Evolutionary conservation across 2,797 vertebrate genomes (phyloP), one percentile per base, ranked within the genome.

Genomic region (Muscicapa comitata): DNA sequence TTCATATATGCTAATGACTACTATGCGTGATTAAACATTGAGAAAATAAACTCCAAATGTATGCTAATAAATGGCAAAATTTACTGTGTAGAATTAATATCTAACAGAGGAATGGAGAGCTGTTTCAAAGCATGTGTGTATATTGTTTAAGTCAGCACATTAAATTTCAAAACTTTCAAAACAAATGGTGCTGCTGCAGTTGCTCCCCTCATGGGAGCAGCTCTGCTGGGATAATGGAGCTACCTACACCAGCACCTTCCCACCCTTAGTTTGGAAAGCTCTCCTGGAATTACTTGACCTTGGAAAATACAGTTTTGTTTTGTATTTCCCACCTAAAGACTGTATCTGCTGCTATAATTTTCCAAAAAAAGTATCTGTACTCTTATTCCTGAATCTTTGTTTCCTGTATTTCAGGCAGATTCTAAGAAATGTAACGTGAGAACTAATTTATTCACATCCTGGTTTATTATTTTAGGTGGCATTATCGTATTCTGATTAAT

Each of bases 1-100:
- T 86, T 96, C 93, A n/a, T 90, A 78, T 95, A 96, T 96, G 96
- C 94, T 95, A 97, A 96, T 97, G 85, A 86, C 75, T 94, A 42
- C 55, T 80, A 79, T 42, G 95, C 79, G 1, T 96, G 95, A 96
- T 94, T 97, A 96, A 97, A 86, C 94, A 88, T 73, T 53, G 82
- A 72, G 91, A 78, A 94, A 96, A 96, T 96, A 94, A 94, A 91
- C 89, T 91, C 79, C 55, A 95, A 95, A 94, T 95, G 79, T 93
- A 96, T 96, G 87, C 89, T 96, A 97, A 97, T 95, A 96, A 95
- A 97, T 97, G 94, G 87, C 51, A 86, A 81, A 53, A 66, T 76
- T 93, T 93, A 26, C 87, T 68, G 55, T 8, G 43, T 90, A 90
- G 86, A 88, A 94, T 95, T 91, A 91, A 91, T 91, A 91, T 62